Conservation (phyloP, 2,888 invertebrate species). For the Euclidia mi region DNA sequence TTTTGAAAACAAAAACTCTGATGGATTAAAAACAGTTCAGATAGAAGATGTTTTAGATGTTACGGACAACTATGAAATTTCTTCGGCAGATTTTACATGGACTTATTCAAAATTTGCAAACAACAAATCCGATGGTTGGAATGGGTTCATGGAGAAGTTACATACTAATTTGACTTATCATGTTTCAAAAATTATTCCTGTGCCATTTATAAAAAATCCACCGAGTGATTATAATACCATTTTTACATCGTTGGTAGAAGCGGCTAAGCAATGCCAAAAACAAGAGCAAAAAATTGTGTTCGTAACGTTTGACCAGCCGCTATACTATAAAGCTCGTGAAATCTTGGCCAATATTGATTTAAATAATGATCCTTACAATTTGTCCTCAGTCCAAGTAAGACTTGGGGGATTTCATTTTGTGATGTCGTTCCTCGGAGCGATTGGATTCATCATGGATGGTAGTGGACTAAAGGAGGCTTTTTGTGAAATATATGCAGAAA, state of each 20-base stretch:
- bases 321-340: slow-evolving; percentile 58
- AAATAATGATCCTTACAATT: slow-evolving; percentile 42
- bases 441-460: slow-evolving; percentile 56
- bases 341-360: slow-evolving; percentile 40
- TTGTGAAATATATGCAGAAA: slow-evolving; percentile 34
- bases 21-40: slow-evolving; percentile 48
- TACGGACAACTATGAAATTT: slow-evolving; percentile 24
- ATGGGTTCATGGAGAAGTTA: too few relatives aligned
- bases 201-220: too few relatives aligned
- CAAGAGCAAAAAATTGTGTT: slow-evolving; percentile 41
- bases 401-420: slow-evolving; percentile 63
- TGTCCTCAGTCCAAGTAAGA: slow-evolving; percentile 47
- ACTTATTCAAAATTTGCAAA: slow-evolving; percentile 48
- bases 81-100: slow-evolving; percentile 57
- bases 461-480: slow-evolving; percentile 38
- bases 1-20: slow-evolving; percentile 25
- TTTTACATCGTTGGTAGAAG: too few relatives aligned
- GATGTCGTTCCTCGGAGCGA: slow-evolving; percentile 61
- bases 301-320: slow-evolving; percentile 57
- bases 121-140: slow-evolving; percentile 43
- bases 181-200: too few relatives aligned
- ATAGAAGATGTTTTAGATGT: slow-evolving; percentile 50
- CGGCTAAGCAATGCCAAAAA: slow-evolving; percentile 44
- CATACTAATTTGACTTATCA: too few relatives aligned
- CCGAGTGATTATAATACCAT: too few relatives aligned